Evolutionary conservation across 2,888 invertebrate genomes (phyloP), one percentile per base, ranked within the genome.

Genomic region (Oscheius sp.): DNA sequence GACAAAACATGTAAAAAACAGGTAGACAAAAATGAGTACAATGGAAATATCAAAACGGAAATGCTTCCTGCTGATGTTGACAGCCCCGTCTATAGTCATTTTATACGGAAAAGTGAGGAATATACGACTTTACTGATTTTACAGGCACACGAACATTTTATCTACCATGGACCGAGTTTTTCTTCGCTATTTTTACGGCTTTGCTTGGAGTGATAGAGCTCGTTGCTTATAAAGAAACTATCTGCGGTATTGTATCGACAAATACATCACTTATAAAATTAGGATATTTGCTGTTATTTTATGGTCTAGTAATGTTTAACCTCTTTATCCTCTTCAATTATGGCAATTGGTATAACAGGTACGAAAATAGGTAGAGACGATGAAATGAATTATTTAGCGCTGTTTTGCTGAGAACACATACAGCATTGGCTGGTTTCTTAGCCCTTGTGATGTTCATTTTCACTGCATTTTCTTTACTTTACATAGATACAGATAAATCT

Each of bases 281-380:
- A 35, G 35, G 35, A 6, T 35, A 35, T 35, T 9, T 35, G 35
- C 9, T 35, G 35, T 35, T 35, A 35, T 6, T 45, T n/a, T 18
- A 18, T 23, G 63, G 43, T 16, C 45, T 63, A 23, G 5, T 63
- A 6, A 45, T 63, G 63, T 46, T 63, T 23, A 2, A 45, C 25
- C 43, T 63, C 25, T 63, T 41, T 23, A 3, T 63, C 43, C 18
- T 45, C 23, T 43, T 63, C 46, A 43, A 25, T 45, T 63, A 45
- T 45, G 63, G 43, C 13, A 25, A 23, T 43, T 21, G 25, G 1
- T 63, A 63, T 45, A 63, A 63, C 63, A 45, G 58, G 58, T 27
- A 27, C 2, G 2, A 23, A 16, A 12, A 21, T 21, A 16, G 7
- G 16, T 5, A 21, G 16, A 56, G 7, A 7, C 5, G 2, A 25